These are phyloP conservation scores for Leptonema lineaticorne DNA, from an alignment of 1,140 invertebrate species.

Conservation along the genomic window DNA sequence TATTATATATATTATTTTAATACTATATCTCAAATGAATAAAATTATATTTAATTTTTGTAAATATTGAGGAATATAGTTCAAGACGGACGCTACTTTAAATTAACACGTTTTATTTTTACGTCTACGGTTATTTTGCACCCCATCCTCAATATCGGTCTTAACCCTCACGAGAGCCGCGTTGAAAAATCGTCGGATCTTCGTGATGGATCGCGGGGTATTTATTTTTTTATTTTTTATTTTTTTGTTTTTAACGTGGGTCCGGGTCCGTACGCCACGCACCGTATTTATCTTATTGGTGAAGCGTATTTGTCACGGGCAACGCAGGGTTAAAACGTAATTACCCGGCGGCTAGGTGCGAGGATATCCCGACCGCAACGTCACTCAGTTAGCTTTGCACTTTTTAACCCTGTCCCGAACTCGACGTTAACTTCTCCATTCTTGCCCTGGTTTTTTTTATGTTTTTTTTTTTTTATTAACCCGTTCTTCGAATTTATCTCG, in stretches of 20 bases:
- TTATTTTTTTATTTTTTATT: too few species aligned
- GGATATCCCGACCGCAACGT: background rate
- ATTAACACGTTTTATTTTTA: conserved; percentile 41
- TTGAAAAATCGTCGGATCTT: conserved; percentile 42
- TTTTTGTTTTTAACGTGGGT: too few species aligned
- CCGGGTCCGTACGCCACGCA: conserved; percentile 26
- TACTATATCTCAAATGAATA: too few species aligned
- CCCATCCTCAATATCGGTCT: background rate
- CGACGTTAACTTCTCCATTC: too few species aligned
- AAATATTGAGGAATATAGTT: too few species aligned
- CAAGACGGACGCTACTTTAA: conserved; percentile 35
- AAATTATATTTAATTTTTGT: too few species aligned
- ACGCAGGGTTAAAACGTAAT: conserved; percentile 27
- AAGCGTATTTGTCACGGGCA: conserved; percentile 36
- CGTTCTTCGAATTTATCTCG: background rate
- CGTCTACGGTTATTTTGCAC: background rate
- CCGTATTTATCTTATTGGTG: conserved; percentile 41
- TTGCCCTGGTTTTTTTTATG: background rate
- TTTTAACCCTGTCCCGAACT: background rate
- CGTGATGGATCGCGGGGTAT: conserved; percentile 35
- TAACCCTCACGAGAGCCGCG: background rate
- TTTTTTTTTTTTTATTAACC: background rate
- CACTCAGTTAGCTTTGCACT: background rate
- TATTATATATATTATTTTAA: too few species aligned
- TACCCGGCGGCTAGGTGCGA: conserved; percentile 14